Evolutionary conservation across 2,888 invertebrate genomes (phyloP).

Genomic region (Drosophila stalkeri): DNA sequence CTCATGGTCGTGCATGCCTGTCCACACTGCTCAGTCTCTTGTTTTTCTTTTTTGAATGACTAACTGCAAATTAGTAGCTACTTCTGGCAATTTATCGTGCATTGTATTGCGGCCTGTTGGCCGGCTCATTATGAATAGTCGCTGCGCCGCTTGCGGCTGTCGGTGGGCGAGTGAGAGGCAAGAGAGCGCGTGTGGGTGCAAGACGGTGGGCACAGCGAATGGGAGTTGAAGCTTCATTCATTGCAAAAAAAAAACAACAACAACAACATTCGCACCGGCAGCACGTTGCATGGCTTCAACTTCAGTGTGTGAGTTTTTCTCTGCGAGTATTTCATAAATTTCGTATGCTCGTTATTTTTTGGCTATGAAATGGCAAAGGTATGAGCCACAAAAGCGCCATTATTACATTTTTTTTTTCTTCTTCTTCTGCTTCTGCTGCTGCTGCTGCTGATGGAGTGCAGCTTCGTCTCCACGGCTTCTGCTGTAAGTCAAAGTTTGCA

Average conservation of each 20-base stretch:
- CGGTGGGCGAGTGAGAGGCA: background rate
- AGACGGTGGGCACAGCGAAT: background rate
- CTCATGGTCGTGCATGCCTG: background rate
- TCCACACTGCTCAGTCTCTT: background rate
- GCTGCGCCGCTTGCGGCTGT: background rate
- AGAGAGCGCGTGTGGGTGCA: background rate
- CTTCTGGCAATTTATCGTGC: constrained; percentile 74
- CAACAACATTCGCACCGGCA: constrained; percentile 15
- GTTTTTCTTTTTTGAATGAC: constrained; percentile 54
- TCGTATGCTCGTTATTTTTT: constrained; percentile 62
- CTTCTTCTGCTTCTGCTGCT: background rate
- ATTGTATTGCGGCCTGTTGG: constrained; percentile 53
- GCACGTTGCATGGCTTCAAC: constrained; percentile 21
- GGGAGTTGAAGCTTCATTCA: constrained; percentile 2
- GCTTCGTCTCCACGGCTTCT: constrained; percentile 17
- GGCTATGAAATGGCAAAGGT: constrained; percentile 69
- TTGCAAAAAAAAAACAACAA: constrained; percentile 13
- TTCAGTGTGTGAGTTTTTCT: constrained; percentile 2
- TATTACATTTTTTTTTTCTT: constrained; percentile 27
- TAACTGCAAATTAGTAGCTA: constrained; percentile 76
- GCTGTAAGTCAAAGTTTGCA: constrained; percentile 37
- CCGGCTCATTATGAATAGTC: constrained; percentile 66
- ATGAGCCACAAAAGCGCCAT: constrained; percentile 34
- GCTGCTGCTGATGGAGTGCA: constrained; percentile 31
- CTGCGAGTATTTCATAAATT: constrained; percentile 64